phyloP scores from a whole-genome alignment of 2,113 vertebrate species.

The Tragelaphus imberbis region DNA sequence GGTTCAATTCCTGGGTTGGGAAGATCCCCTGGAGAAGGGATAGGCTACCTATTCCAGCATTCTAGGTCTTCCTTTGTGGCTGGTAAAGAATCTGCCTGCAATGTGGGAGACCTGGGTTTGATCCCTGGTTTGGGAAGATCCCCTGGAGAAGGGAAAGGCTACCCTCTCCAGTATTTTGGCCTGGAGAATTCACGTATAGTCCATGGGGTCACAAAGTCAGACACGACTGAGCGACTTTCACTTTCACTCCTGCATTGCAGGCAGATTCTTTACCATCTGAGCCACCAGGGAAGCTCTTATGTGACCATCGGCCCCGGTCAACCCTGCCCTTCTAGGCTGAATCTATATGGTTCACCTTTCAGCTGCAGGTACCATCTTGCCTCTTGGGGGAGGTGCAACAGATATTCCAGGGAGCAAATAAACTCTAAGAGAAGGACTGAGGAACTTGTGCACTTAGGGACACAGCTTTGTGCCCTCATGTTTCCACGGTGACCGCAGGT shows the following conservation, averaged over 20 bases:
- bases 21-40: background rate
- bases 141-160: background rate
- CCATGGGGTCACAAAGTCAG: background rate
- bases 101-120: background rate
- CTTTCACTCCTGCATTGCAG: background rate
- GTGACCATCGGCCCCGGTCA: background rate
- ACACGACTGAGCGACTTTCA: background rate
- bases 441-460: background rate
- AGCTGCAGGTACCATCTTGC: background rate
- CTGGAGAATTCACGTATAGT: background rate
- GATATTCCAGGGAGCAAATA: too few relatives aligned
- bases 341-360: background rate
- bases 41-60: background rate
- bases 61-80: background rate
- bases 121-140: background rate
- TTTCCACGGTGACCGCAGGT: background rate
- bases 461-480: rapidly evolving
- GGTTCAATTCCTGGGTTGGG: background rate
- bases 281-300: background rate
- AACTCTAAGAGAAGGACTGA: background rate
- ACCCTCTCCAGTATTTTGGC: background rate
- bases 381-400: rapidly evolving
- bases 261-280: background rate
- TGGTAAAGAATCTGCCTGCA: background rate
- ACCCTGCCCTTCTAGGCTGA: background rate